phyloP scores from a whole-genome alignment of 2,797 vertebrate species.

The Naso thynnoides region DNA sequence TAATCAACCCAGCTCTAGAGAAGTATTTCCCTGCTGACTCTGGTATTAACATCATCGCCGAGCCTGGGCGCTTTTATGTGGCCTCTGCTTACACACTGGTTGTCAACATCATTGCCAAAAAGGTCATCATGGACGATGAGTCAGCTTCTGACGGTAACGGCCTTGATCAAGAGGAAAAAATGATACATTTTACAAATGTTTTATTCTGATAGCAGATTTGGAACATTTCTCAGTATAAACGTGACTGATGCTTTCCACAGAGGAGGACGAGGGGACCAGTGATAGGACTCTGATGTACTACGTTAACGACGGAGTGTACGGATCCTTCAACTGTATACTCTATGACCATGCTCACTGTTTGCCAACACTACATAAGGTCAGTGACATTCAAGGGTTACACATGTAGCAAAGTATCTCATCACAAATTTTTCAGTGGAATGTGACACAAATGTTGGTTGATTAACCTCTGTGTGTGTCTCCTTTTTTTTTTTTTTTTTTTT shows the following conservation, averaged over 20 bases:
- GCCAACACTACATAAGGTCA: conserved; percentile 92
- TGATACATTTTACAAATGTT: background rate
- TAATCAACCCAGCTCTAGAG: conserved; percentile 94
- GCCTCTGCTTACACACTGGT: conserved; percentile 95
- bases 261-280: conserved; percentile 89
- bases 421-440: background rate
- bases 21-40: conserved; percentile 93
- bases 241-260: conserved; percentile 66
- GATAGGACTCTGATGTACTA: conserved; percentile 97
- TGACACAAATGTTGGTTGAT: background rate
- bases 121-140: conserved; percentile 92
- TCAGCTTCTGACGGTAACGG: conserved; percentile 85
- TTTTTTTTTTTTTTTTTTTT: too few relatives aligned
- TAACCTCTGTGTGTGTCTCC: background rate
- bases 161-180: background rate
- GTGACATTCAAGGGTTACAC: background rate
- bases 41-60: conserved; percentile 90
- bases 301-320: conserved; percentile 97
- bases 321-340: conserved; percentile 97
- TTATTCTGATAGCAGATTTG: background rate
- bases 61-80: conserved; percentile 96
- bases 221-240: background rate
- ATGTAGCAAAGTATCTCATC: background rate
- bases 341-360: conserved; percentile 95
- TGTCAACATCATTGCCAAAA: conserved; percentile 98